phyloP scores from a whole-genome alignment of 2,797 vertebrate genomes.

The Phyllotis vaccarum region DNA sequence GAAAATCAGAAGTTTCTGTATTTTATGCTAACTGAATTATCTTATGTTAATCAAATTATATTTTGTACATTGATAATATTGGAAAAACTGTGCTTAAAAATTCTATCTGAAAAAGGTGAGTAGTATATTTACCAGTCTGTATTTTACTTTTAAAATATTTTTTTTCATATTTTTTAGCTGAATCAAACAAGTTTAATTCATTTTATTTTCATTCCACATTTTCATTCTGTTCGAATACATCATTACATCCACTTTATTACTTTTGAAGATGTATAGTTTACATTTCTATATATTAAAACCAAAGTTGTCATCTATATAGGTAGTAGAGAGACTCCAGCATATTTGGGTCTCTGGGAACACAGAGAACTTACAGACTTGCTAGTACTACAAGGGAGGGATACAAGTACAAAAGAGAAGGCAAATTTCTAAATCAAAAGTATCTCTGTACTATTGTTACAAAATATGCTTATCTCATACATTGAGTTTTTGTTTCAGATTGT shows the following conservation, averaged over 20 bases:
- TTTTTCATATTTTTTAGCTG: background rate
- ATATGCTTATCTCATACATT: background rate
- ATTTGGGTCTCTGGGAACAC: constrained; percentile 85
- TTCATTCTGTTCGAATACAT: background rate
- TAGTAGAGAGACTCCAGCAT: constrained; percentile 83
- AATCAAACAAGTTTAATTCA: background rate
- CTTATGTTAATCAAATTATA: background rate
- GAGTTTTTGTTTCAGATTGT: constrained; percentile 89
- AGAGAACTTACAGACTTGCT: constrained; percentile 93
- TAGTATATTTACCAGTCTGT: background rate
- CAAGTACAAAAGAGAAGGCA: constrained; percentile 92
- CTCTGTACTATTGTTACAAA: background rate
- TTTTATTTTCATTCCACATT: constrained; percentile 44
- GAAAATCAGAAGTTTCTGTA: background rate
- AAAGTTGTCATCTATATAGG: constrained; percentile 74
- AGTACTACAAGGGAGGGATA: constrained; percentile 91
- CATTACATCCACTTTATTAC: constrained; percentile 34
- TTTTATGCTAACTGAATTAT: background rate
- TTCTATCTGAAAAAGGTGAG: background rate
- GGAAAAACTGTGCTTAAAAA: background rate
- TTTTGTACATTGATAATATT: background rate
- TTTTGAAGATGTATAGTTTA: constrained; percentile 15
- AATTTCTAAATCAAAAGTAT: constrained; percentile 24
- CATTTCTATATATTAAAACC: constrained; percentile 23
- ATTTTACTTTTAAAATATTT: background rate